phyloP scores from a whole-genome alignment of 2,113 vertebrate genomes.

The Corynorhinus townsendii region DNA sequence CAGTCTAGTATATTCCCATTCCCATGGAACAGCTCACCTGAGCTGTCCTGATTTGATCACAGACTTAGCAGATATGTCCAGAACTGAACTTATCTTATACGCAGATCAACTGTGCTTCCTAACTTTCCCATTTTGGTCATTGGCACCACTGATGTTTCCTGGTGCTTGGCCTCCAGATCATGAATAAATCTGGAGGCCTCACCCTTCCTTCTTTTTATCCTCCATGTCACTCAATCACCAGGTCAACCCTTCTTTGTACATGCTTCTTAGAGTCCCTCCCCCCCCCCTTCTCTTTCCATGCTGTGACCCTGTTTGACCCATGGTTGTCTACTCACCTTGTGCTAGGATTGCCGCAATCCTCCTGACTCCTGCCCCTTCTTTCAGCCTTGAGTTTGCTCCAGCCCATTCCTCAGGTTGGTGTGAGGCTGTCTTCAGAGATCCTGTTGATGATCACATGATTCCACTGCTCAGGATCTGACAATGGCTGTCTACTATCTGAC shows the following conservation, averaged over 20 bases:
- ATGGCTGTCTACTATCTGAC: not conserved
- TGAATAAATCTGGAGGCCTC: not conserved
- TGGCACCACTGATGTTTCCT: not conserved
- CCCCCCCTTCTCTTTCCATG: not conserved
- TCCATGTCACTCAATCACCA: not conserved
- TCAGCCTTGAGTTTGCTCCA: not conserved
- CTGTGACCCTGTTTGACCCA: not conserved
- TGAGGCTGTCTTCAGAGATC: not conserved
- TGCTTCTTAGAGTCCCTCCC: not conserved
- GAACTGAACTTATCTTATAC: not conserved
- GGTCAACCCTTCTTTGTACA: accelerated
- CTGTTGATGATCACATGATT: accelerated
- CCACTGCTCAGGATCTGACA: not conserved
- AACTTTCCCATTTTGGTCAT: accelerated
- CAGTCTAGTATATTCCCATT: too few relatives aligned
- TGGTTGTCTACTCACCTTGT: accelerated
- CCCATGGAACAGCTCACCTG: not conserved
- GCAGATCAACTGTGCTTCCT: accelerated
- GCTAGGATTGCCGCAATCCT: not conserved
- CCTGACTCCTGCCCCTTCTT: not conserved
- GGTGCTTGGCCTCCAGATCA: not conserved
- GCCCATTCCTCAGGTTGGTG: accelerated
- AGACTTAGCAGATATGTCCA: not conserved
- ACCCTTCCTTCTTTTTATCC: not conserved
- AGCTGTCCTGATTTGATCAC: not conserved